phyloP scores from a whole-genome alignment of 2,888 invertebrate species.

The Drosophila rubida region DNA sequence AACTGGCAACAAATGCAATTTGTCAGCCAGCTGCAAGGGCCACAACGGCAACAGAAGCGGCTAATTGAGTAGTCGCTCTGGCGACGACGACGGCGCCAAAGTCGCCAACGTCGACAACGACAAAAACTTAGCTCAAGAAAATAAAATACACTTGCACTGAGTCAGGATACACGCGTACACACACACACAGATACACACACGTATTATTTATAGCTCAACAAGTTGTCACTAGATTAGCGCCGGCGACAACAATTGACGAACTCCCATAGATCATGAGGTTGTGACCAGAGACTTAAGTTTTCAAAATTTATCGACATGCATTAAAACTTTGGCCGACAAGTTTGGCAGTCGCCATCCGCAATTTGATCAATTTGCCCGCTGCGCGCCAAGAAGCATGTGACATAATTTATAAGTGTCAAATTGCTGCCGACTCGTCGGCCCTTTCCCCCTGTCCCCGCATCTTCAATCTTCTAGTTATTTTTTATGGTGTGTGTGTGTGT shows the following conservation, averaged over 20 bases:
- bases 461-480: background rate
- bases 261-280: constrained; percentile 48
- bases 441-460: background rate
- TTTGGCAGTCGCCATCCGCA: constrained; percentile 27
- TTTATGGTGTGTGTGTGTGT: constrained; percentile 18
- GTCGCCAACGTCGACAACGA: constrained; percentile 13
- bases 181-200: background rate
- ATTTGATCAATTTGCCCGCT: constrained; percentile 60
- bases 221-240: constrained; percentile 75
- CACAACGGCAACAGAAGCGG: constrained; percentile 46
- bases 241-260: constrained; percentile 32
- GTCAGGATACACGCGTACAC: constrained; percentile 9
- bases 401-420: constrained; percentile 77
- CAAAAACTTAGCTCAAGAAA: constrained; percentile 28
- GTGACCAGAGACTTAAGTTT: constrained; percentile 29
- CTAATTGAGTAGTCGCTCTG: constrained; percentile 66
- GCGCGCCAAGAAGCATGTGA: constrained; percentile 68
- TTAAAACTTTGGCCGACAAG: constrained; percentile 63
- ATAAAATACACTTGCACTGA: constrained; percentile 17
- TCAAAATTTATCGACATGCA: constrained; percentile 65
- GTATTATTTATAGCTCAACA: constrained; percentile 75
- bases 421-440: constrained; percentile 42
- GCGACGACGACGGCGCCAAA: constrained; percentile 12
- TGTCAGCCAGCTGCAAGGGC: constrained; percentile 69
- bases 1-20: constrained; percentile 73